Conservation (phyloP, 2,113 vertebrate species). For the Petaurus breviceps region DNA sequence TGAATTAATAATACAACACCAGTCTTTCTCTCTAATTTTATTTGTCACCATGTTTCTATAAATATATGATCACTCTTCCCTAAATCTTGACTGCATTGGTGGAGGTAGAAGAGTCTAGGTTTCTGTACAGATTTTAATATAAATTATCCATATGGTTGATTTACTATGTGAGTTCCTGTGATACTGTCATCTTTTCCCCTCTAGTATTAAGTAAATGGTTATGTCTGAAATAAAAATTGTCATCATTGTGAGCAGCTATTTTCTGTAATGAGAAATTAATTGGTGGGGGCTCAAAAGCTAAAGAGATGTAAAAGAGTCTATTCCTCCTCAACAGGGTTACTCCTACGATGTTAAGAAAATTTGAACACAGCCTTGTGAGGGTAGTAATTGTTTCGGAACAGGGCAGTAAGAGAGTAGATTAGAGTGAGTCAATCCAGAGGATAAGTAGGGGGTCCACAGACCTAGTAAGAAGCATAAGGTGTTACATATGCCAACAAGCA, state of each 20-base stretch:
- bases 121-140: not conserved
- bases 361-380: not conserved
- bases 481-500: not conserved
- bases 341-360: not conserved
- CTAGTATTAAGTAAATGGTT: not conserved
- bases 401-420: not conserved
- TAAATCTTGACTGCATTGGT: not conserved
- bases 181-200: not conserved
- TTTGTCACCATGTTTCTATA: not conserved
- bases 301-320: not conserved
- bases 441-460: not conserved
- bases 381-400: not conserved
- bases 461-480: not conserved
- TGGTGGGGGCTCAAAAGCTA: not conserved
- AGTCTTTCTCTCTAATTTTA: not conserved
- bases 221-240: not conserved
- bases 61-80: not conserved
- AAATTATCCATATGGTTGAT: not conserved
- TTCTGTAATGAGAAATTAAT: not conserved
- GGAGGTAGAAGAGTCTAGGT: not conserved
- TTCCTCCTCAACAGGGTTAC: not conserved
- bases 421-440: not conserved
- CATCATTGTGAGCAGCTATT: not conserved
- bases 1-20: not conserved
- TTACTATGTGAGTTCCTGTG: not conserved